These are phyloP conservation scores for Chrysaora quinquecirrha DNA, from an alignment of 30 jellyfish, hydroid and myxozoan genomes.

Conservation along the genomic window DNA sequence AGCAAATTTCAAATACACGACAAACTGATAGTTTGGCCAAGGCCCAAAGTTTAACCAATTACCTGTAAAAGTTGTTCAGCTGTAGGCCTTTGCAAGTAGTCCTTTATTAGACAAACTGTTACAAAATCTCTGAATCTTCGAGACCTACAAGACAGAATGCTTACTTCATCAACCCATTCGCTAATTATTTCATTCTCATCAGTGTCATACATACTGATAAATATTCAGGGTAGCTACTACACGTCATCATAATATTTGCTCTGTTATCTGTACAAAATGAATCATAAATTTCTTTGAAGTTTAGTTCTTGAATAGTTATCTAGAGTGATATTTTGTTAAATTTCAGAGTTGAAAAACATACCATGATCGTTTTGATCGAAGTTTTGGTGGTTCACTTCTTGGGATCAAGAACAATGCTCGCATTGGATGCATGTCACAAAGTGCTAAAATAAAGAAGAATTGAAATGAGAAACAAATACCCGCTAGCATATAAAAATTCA, in stretches of 20 bases:
- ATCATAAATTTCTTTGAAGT: no score
- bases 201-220: no score
- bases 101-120: conserved; percentile 93
- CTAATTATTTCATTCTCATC: no score
- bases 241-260: no score
- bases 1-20: no score
- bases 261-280: no score
- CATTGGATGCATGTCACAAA: conserved; percentile 99
- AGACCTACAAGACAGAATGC: conserved; percentile 87
- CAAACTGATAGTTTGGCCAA: no score
- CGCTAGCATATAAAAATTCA: background rate
- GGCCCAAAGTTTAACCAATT: no score
- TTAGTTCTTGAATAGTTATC: no score
- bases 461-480: background rate
- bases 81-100: conserved; percentile 95
- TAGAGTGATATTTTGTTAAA: no score
- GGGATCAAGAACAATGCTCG: conserved; percentile 98
- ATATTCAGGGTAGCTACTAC: no score
- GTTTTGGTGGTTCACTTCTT: conserved; percentile 98
- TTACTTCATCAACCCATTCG: no score
- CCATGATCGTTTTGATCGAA: conserved; percentile 94
- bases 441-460: conserved; percentile 78
- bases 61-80: conserved; percentile 99
- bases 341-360: conserved; percentile 8
- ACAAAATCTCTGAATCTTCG: conserved; percentile 96